phyloP scores from a whole-genome alignment of 2,113 vertebrate genomes.

The Arvicanthis niloticus region DNA sequence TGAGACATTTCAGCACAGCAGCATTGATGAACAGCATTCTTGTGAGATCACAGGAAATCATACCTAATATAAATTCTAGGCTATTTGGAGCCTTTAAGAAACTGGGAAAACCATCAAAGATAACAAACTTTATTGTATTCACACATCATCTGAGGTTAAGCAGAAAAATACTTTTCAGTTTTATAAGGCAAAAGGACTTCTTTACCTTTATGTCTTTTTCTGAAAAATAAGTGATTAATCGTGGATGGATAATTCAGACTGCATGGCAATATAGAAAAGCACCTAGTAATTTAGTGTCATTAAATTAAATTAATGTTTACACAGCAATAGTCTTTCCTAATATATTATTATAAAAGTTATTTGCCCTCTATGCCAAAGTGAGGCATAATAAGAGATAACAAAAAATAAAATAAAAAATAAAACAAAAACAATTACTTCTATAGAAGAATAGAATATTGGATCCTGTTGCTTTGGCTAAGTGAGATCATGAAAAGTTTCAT shows the following conservation, averaged over 20 bases:
- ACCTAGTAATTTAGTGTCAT: neutral
- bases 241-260: neutral
- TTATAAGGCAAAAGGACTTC: neutral
- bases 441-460: too few species aligned
- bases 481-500: too few species aligned
- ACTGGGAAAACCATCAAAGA: neutral
- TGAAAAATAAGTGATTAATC: neutral
- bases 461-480: too few species aligned
- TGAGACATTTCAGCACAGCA: neutral
- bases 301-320: neutral
- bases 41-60: neutral
- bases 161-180: neutral
- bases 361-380: neutral
- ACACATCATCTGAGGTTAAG: neutral
- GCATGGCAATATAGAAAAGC: neutral
- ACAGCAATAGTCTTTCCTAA: neutral
- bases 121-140: neutral
- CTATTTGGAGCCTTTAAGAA: neutral
- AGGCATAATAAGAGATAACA: neutral
- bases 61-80: neutral
- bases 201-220: neutral
- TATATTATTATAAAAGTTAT: neutral
- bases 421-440: neutral
- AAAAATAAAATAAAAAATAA: neutral
- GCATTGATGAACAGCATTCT: slow-evolving; percentile 2